These are phyloP conservation scores for Rhopalosiphum maidis DNA, from an alignment of 1,140 invertebrate genomes.

Conservation along the genomic window DNA sequence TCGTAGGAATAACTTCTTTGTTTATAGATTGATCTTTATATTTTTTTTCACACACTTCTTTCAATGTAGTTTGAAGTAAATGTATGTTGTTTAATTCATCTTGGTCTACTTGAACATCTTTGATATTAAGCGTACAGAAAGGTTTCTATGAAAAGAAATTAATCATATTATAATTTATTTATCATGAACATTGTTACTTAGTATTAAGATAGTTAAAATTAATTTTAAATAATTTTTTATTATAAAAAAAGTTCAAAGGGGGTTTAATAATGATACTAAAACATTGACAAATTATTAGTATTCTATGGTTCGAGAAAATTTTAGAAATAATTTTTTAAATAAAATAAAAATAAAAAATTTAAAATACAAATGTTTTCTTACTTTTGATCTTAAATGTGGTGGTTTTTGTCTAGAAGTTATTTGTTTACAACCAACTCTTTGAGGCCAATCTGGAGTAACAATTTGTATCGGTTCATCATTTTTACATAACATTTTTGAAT, in stretches of 20 bases:
- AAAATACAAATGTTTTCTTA: slow-evolving; percentile 60
- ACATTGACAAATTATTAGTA: too few relatives aligned
- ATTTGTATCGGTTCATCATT: slow-evolving; percentile 34
- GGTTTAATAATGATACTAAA: too few relatives aligned
- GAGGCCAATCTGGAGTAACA: not conserved
- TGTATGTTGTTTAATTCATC: slow-evolving; percentile 59
- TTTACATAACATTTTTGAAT: slow-evolving; percentile 7
- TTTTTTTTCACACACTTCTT: slow-evolving; percentile 44
- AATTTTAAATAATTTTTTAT: too few relatives aligned
- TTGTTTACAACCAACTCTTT: slow-evolving; percentile 65
- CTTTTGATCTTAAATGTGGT: slow-evolving; percentile 71
- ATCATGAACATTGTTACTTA: not conserved
- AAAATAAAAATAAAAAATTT: too few relatives aligned
- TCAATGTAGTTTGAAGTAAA: slow-evolving; percentile 50
- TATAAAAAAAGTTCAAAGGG: too few relatives aligned
- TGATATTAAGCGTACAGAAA: slow-evolving; percentile 64
- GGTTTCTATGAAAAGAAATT: slow-evolving; percentile 64
- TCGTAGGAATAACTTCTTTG: not conserved
- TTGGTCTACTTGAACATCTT: slow-evolving; percentile 60
- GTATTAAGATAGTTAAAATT: too few relatives aligned
- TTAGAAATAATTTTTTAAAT: too few relatives aligned
- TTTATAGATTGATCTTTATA: slow-evolving; percentile 50
- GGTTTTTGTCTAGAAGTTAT: slow-evolving; percentile 70
- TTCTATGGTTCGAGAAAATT: too few relatives aligned
- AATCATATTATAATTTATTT: not conserved